These are phyloP conservation scores for Agriopis marginaria DNA, from an alignment of 2,888 invertebrate genomes.

Conservation along the genomic window DNA sequence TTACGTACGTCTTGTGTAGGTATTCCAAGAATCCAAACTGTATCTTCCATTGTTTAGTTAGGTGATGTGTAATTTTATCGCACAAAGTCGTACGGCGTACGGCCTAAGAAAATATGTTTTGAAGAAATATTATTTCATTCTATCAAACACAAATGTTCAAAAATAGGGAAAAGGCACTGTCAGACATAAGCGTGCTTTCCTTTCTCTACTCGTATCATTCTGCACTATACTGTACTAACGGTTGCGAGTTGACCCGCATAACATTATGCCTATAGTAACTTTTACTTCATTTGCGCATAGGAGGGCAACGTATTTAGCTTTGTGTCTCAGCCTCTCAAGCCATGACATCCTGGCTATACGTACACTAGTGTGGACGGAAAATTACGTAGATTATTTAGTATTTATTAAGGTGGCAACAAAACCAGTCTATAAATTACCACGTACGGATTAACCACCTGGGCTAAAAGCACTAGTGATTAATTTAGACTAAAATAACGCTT, in stretches of 20 bases:
- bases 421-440: constrained; percentile 11
- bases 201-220: constrained; percentile 13
- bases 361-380: constrained; percentile 12
- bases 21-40: constrained; percentile 8
- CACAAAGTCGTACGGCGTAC: background rate
- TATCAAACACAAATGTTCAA: background rate
- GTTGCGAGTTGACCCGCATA: constrained; percentile 13
- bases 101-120: background rate
- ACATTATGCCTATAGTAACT: constrained; percentile 14
- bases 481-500: constrained; percentile 1
- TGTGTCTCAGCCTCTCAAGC: background rate
- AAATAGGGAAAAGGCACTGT: background rate
- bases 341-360: background rate
- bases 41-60: constrained; percentile 16
- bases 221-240: constrained; percentile 12
- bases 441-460: constrained; percentile 9
- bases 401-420: constrained; percentile 10
- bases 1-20: constrained; percentile 1
- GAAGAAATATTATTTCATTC: background rate
- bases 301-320: constrained; percentile 7
- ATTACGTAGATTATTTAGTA: constrained; percentile 10
- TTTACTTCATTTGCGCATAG: background rate
- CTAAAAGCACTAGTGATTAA: background rate
- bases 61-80: constrained; percentile 10
- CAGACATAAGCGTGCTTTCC: background rate